Evolutionary conservation across 1,140 invertebrate genomes (phyloP).

Genomic region (Sinonovacula constricta): DNA sequence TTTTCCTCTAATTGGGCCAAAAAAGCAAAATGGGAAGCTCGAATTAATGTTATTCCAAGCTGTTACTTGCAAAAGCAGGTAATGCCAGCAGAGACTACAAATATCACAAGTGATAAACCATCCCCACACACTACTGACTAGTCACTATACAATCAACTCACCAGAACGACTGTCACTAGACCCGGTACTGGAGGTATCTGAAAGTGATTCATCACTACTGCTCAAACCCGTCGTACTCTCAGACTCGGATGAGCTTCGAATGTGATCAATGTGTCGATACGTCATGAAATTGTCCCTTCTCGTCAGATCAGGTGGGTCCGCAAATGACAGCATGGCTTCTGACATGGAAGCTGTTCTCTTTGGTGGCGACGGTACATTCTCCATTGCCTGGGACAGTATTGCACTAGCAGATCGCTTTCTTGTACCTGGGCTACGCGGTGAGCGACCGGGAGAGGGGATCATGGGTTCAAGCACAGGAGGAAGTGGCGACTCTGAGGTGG

Average conservation of each 20-base stretch:
- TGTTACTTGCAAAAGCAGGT: too few species aligned
- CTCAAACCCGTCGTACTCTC: slow-evolving; percentile 72
- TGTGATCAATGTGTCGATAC: slow-evolving; percentile 66
- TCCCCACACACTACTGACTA: too few species aligned
- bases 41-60: too few species aligned
- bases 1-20: too few species aligned
- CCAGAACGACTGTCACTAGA: slow-evolving; percentile 73
- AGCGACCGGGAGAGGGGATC: slow-evolving; percentile 46
- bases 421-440: slow-evolving; percentile 57
- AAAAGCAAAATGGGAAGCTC: too few species aligned
- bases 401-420: slow-evolving; percentile 72
- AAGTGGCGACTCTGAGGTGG: slow-evolving; percentile 58
- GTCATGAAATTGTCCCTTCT: slow-evolving; percentile 70
- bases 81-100: too few species aligned
- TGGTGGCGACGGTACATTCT: slow-evolving; percentile 63
- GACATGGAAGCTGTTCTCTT: slow-evolving; percentile 64
- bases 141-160: slow-evolving; percentile 48
- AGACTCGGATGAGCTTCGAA: slow-evolving; percentile 71
- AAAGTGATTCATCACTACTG: slow-evolving; percentile 71
- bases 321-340: slow-evolving; percentile 54
- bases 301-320: slow-evolving; percentile 66
- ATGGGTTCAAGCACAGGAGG: slow-evolving; percentile 61
- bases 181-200: slow-evolving; percentile 65
- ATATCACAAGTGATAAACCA: too few species aligned
- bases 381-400: slow-evolving; percentile 55